These are phyloP conservation scores for Orussus abietinus DNA, from an alignment of 1,140 invertebrate species.

Conservation along the genomic window DNA sequence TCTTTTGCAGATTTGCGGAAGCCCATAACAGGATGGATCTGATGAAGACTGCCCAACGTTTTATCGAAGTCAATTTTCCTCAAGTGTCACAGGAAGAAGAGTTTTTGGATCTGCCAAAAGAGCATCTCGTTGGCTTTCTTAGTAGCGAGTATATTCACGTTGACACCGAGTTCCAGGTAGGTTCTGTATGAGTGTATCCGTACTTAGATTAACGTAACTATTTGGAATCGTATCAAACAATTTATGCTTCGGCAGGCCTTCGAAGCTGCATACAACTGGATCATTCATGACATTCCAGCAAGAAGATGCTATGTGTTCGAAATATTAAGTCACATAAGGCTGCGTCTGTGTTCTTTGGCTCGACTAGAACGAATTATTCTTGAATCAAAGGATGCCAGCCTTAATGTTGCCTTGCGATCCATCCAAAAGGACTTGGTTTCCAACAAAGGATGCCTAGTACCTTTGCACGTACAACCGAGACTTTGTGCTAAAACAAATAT, in stretches of 20 bases:
- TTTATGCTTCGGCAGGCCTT: conserved; percentile 62
- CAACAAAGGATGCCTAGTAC: conserved; percentile 73
- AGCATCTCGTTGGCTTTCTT: conserved; percentile 75
- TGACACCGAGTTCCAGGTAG: conserved; percentile 85
- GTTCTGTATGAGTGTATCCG: conserved; percentile 17
- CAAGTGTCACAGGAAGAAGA: conserved; percentile 80
- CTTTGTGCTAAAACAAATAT: conserved; percentile 83
- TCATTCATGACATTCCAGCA: conserved; percentile 76
- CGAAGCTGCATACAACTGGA: conserved; percentile 86
- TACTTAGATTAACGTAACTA: conserved; percentile 4
- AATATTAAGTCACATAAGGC: conserved; percentile 77
- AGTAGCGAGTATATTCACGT: conserved; percentile 87
- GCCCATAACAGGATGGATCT: conserved; percentile 83
- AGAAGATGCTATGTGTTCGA: conserved; percentile 83
- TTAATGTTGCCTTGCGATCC: conserved; percentile 75
- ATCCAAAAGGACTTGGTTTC: conserved; percentile 77
- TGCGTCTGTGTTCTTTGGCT: conserved; percentile 79
- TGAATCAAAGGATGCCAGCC: conserved; percentile 76
- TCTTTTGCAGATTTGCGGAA: conserved; percentile 76
- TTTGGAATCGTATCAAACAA: conserved; percentile 2
- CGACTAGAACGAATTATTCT: conserved; percentile 77
- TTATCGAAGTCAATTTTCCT: conserved; percentile 86
- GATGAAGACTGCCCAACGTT: conserved; percentile 74
- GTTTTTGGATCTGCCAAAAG: conserved; percentile 80
- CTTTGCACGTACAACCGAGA: conserved; percentile 71